These are phyloP conservation scores for Engystomops pustulosus DNA, from an alignment of 2,113 vertebrate species.

Conservation along the genomic window DNA sequence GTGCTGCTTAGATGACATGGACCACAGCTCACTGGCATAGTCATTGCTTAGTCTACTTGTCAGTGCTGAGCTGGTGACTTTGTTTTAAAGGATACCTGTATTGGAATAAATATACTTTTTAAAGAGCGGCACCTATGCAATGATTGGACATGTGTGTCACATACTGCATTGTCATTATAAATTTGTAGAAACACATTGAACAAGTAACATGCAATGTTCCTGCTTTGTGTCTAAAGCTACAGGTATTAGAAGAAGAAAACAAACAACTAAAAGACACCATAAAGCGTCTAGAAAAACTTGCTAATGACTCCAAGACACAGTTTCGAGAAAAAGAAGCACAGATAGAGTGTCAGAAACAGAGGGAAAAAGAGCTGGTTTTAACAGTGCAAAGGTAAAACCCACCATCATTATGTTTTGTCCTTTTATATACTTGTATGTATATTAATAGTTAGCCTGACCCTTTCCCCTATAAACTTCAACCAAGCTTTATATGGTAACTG, in stretches of 20 bases:
- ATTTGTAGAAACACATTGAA: neutral
- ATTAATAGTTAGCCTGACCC: too few species aligned
- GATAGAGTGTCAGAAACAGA: constrained; percentile 82
- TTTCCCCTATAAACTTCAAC: too few species aligned
- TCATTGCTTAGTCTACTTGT: too few species aligned
- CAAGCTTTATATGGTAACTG: too few species aligned
- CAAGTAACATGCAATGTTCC: neutral
- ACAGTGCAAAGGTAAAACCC: constrained; percentile 87
- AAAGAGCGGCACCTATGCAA: too few species aligned
- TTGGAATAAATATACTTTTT: too few species aligned
- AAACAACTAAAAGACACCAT: constrained; percentile 78
- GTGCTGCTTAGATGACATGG: too few species aligned
- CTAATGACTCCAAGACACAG: constrained; percentile 74
- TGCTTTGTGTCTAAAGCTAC: constrained; percentile 78
- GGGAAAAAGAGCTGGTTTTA: constrained; percentile 87
- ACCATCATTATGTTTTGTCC: neutral
- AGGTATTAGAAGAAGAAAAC: constrained; percentile 81
- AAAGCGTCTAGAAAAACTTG: constrained; percentile 74
- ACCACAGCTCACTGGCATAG: too few species aligned
- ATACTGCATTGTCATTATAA: neutral
- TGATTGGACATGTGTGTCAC: neutral
- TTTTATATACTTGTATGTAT: too few species aligned
- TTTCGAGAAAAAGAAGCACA: constrained; percentile 83
- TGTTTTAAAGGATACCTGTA: too few species aligned
- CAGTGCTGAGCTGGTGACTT: too few species aligned